These are phyloP conservation scores for Chondrilla cf. caribensis DNA, from an alignment of 37 sponge, comb jelly and placozoan species.

Conservation along the genomic window DNA sequence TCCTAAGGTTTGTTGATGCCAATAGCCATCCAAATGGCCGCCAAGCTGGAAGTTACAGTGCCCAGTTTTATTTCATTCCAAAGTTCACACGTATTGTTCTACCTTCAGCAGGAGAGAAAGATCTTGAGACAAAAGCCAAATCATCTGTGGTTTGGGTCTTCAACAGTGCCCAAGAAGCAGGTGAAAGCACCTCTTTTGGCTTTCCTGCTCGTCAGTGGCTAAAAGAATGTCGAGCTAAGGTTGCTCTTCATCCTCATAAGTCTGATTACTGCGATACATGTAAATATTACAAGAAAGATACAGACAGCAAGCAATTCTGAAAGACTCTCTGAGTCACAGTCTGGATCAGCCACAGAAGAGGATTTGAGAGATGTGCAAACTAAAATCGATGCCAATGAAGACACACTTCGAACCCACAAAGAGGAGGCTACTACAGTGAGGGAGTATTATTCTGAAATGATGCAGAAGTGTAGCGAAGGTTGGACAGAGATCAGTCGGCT, in stretches of 20 bases:
- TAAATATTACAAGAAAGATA: slow-evolving; percentile 21
- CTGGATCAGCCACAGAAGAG: slow-evolving; percentile 28
- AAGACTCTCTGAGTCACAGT: slow-evolving; percentile 24
- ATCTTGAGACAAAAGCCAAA: slow-evolving; percentile 2
- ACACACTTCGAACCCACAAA: slow-evolving; percentile 24
- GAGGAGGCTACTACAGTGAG: slow-evolving; percentile 6
- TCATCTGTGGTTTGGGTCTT: slow-evolving; percentile 13
- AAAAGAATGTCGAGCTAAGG: slow-evolving; percentile 31
- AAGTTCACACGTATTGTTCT: slow-evolving; percentile 18
- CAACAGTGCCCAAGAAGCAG: slow-evolving; percentile 44
- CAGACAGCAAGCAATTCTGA: slow-evolving; percentile 5
- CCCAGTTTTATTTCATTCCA: slow-evolving; percentile 35
- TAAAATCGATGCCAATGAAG: neutral
- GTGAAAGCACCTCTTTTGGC: neutral
- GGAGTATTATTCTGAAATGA: slow-evolving; percentile 25
- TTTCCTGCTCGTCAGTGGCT: slow-evolving; percentile 46
- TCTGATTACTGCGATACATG: slow-evolving; percentile 65
- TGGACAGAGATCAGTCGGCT: slow-evolving; percentile 11
- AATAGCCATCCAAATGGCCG: slow-evolving; percentile 49
- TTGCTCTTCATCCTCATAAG: slow-evolving; percentile 26
- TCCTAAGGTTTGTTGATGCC: slow-evolving; percentile 56
- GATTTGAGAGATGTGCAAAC: slow-evolving; percentile 12
- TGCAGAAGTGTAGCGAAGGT: neutral
- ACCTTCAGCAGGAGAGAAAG: slow-evolving; percentile 10
- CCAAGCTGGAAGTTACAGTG: slow-evolving; percentile 39